Evolutionary conservation across 2,113 vertebrate species (phyloP).

Genomic region (Silurus glanis): DNA sequence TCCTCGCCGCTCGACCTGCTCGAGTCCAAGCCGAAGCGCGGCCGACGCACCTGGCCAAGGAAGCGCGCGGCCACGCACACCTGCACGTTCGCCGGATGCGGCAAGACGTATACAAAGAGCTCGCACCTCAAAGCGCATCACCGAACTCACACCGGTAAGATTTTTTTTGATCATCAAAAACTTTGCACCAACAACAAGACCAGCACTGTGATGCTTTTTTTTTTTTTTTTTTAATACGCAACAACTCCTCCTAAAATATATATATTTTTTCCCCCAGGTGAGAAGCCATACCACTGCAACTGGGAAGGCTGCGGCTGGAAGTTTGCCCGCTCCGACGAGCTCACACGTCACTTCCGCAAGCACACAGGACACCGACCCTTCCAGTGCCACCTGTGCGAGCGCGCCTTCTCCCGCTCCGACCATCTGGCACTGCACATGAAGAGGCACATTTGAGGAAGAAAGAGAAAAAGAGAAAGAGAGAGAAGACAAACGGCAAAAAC

Average conservation of each 20-base stretch:
- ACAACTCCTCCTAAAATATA: not conserved
- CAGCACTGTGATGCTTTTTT: not conserved
- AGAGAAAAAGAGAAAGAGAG: not conserved
- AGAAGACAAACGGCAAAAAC: not conserved
- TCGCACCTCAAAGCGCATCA: constrained; percentile 97
- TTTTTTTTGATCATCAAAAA: not conserved
- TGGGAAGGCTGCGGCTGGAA: constrained; percentile 99
- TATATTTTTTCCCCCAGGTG: constrained; percentile 73
- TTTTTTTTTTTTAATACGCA: not conserved
- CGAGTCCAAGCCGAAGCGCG: constrained; percentile 90
- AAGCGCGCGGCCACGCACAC: constrained; percentile 94
- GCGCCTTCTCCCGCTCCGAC: constrained; percentile 94
- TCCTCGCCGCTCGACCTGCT: constrained; percentile 91
- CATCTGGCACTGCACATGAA: constrained; percentile 98
- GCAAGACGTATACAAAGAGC: constrained; percentile 98
- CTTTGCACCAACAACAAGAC: too few species aligned
- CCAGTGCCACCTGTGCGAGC: constrained; percentile 97
- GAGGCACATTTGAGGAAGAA: constrained; percentile 84
- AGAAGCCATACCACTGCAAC: constrained; percentile 97
- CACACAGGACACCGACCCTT: constrained; percentile 97
- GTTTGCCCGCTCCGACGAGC: constrained; percentile 93
- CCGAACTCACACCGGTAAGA: constrained; percentile 92
- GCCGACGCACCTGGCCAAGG: constrained; percentile 90
- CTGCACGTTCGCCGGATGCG: constrained; percentile 89
- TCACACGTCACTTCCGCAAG: constrained; percentile 96